Evolutionary conservation across 2,797 vertebrate species (phyloP), one percentile per base, ranked within the genome.

Genomic region (Catharus ustulatus): DNA sequence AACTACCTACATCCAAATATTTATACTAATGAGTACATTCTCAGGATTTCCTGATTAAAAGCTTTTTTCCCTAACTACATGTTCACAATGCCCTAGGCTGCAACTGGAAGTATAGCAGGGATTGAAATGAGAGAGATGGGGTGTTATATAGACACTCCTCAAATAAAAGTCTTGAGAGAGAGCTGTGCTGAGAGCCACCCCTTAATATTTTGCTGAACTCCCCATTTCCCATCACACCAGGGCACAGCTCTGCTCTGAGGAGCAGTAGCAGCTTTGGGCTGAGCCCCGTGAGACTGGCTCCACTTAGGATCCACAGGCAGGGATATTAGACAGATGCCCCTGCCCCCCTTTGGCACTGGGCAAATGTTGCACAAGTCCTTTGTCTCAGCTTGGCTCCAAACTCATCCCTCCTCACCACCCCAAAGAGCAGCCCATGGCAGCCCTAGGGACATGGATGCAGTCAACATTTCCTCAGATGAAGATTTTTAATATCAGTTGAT

Each of bases 221-320:
- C 9, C 26, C 7, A 3, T 67, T 91, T 52, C 36, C 34, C 29
- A 5, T 51, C 38, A 40, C 0, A 0, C 22, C 0, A 0, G 5
- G 13, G 34, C 23, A 34, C 38, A 78, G 18, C 2, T 2, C 26
- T 52, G 15, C 32, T 55, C 30, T 9, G 1, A 42, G 84, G 15
- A 80, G 34, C 23, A 51, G 42, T 2, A 52, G 67, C 26, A 46
- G 26, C 26, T 67, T 30, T 55, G 72, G 45, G 18, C 26, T 62
- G 48, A 79, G 46, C 15, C 26, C 26, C 0, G 0, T 17, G 62
- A 46, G 23, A 30, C 7, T 14, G 21, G 10, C 4, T 74, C 14
- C 40, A 30, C 36, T 24, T 55, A 32, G 32, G 54, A 91, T 13
- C 10, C 3, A 1, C 22, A 48, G 24, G 34, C 32, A 94, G 26